These are phyloP conservation scores for Aphaenogaster ashmeadi DNA, from an alignment of 1,140 invertebrate species.

Conservation along the genomic window DNA sequence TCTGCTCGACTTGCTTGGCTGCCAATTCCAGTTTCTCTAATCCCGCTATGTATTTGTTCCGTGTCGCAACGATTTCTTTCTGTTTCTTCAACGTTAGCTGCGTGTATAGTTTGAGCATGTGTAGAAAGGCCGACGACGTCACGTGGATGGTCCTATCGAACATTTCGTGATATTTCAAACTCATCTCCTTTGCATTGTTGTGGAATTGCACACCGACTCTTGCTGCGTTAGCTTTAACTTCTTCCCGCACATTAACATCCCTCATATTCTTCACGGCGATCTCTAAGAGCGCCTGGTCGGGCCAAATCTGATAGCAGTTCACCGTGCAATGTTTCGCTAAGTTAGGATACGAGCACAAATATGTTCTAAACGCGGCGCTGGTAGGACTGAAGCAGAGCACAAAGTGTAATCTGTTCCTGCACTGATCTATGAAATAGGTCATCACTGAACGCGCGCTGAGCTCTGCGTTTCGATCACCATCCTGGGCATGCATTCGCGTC, in stretches of 20 bases:
- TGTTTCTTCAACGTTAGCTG: constrained; percentile 88
- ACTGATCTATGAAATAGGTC: constrained; percentile 89
- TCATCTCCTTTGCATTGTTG: constrained; percentile 84
- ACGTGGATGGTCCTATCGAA: constrained; percentile 88
- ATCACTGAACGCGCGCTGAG: constrained; percentile 88
- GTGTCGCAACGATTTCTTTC: constrained; percentile 87
- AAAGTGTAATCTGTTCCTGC: constrained; percentile 90
- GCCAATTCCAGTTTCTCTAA: constrained; percentile 91
- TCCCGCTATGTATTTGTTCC: constrained; percentile 88
- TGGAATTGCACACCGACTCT: constrained; percentile 89
- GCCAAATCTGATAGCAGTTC: constrained; percentile 92
- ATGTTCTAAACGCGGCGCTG: constrained; percentile 87
- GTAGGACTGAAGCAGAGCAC: constrained; percentile 90
- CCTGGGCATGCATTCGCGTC: constrained; percentile 85
- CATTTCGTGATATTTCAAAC: constrained; percentile 78
- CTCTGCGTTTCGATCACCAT: constrained; percentile 87
- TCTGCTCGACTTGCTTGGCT: constrained; percentile 88
- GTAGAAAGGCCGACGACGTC: constrained; percentile 88
- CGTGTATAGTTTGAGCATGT: constrained; percentile 88
- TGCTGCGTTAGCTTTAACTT: constrained; percentile 86
- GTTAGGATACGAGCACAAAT: constrained; percentile 88
- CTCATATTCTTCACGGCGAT: constrained; percentile 90
- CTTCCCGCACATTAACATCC: constrained; percentile 87
- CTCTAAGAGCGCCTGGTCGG: constrained; percentile 90
- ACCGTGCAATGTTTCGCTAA: constrained; percentile 92